Conservation (phyloP, 2,888 invertebrate genomes). For the Cenopis cana region DNA sequence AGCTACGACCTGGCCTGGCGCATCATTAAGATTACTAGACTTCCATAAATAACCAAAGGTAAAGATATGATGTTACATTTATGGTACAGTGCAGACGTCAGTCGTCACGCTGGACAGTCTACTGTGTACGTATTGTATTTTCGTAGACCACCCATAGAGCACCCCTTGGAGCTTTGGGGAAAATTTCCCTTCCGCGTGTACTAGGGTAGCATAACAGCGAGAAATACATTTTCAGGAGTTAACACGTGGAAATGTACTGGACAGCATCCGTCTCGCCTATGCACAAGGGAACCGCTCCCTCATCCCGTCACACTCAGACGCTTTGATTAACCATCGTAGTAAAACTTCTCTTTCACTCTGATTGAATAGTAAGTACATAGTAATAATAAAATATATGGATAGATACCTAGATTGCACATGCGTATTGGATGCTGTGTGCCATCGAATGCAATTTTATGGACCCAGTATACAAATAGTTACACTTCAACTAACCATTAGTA, state of each 20-base stretch:
- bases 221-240: background rate
- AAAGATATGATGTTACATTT: background rate
- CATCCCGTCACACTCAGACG: background rate
- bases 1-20: background rate
- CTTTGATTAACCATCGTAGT: slow-evolving; percentile 11
- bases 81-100: slow-evolving; percentile 6
- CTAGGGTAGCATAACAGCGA: slow-evolving; percentile 4
- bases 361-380: background rate
- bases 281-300: background rate
- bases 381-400: background rate
- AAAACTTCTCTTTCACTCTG: slow-evolving; percentile 6
- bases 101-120: background rate
- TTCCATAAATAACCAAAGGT: background rate
- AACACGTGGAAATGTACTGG: background rate
- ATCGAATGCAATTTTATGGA: background rate
- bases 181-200: slow-evolving; percentile 9
- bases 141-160: too few relatives aligned
- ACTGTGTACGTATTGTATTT: too few relatives aligned
- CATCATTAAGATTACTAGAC: background rate
- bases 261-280: background rate
- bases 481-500: background rate
- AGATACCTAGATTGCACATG: slow-evolving; percentile 1
- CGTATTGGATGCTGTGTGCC: background rate
- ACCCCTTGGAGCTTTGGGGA: background rate
- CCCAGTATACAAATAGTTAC: background rate